Percentiles rank a stretch among this genome's conserved stretches.
phyloP scores from a whole-genome alignment of 1,140 invertebrate genomes.

The Galleria mellonella region DNA sequence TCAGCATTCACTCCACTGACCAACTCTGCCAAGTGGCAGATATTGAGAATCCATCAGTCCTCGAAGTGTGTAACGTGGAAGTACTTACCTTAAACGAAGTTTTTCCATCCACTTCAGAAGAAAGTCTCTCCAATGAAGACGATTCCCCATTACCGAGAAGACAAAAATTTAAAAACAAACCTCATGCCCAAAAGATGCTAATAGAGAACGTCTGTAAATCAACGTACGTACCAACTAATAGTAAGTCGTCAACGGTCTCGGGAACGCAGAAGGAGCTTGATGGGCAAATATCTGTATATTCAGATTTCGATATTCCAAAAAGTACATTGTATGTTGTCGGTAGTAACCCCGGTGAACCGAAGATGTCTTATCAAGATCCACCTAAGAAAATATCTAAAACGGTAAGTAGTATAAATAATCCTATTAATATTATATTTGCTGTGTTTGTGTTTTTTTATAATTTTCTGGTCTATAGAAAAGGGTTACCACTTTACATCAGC shows the following conservation, averaged over 20 bases:
- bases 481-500: too few species aligned
- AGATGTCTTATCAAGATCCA: constrained; percentile 59
- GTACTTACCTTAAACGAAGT: constrained; percentile 61
- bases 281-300: constrained; percentile 39
- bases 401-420: constrained; percentile 27
- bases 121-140: constrained; percentile 55
- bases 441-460: neutral
- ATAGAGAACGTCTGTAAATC: constrained; percentile 25
- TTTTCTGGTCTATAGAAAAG: too few species aligned
- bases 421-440: neutral
- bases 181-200: constrained; percentile 23
- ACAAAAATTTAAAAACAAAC: constrained; percentile 33
- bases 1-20: constrained; percentile 67
- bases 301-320: constrained; percentile 59
- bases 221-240: constrained; percentile 45
- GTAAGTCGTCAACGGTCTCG: constrained; percentile 50
- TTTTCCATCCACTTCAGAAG: constrained; percentile 64
- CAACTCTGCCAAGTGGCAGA: constrained; percentile 48
- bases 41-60: constrained; percentile 27
- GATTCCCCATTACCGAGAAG: constrained; percentile 38
- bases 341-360: constrained; percentile 64
- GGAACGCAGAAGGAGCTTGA: constrained; percentile 37
- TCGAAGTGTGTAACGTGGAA: constrained; percentile 61
- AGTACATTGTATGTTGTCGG: constrained; percentile 57
- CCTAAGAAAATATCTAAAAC: constrained; percentile 64